phyloP scores from a whole-genome alignment of 2,888 invertebrate genomes.

The Cataglyphis albicans region DNA sequence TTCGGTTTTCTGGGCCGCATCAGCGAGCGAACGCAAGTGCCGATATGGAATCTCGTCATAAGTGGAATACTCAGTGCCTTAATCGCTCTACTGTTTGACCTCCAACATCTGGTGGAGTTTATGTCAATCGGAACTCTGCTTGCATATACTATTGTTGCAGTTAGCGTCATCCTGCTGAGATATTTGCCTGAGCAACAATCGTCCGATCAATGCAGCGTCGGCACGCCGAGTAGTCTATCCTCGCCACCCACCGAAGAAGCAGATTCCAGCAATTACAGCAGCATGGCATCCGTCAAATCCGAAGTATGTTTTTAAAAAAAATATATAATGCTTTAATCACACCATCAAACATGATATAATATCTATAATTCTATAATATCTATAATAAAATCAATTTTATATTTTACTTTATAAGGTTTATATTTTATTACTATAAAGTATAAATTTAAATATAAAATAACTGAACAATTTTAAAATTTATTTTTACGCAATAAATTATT shows the following conservation, averaged over 20 bases:
- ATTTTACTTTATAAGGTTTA: neutral
- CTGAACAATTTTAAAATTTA: neutral
- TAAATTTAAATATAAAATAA: neutral
- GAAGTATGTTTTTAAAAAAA: conserved; percentile 67
- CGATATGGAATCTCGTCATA: conserved; percentile 91
- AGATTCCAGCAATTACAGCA: conserved; percentile 81
- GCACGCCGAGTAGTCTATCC: conserved; percentile 74
- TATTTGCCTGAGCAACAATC: conserved; percentile 89
- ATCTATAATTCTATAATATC: too few relatives aligned
- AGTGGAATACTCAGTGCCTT: conserved; percentile 92
- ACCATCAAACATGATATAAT: neutral
- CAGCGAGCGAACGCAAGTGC: conserved; percentile 93
- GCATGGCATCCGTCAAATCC: conserved; percentile 79
- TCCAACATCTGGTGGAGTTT: conserved; percentile 96
- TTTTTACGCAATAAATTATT: neutral
- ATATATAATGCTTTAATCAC: neutral
- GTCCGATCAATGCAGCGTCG: conserved; percentile 62
- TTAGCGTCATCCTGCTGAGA: conserved; percentile 94
- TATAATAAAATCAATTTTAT: neutral
- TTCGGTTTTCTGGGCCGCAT: conserved; percentile 93
- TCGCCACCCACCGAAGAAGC: conserved; percentile 81
- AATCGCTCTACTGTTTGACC: conserved; percentile 94
- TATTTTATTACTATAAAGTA: neutral
- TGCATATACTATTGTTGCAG: conserved; percentile 96
- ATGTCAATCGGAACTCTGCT: conserved; percentile 96